Percentiles rank a stretch among this genome's conserved stretches.
Evolutionary conservation across 2,113 vertebrate genomes (phyloP).

Genomic region (Leucopsar rothschildi): DNA sequence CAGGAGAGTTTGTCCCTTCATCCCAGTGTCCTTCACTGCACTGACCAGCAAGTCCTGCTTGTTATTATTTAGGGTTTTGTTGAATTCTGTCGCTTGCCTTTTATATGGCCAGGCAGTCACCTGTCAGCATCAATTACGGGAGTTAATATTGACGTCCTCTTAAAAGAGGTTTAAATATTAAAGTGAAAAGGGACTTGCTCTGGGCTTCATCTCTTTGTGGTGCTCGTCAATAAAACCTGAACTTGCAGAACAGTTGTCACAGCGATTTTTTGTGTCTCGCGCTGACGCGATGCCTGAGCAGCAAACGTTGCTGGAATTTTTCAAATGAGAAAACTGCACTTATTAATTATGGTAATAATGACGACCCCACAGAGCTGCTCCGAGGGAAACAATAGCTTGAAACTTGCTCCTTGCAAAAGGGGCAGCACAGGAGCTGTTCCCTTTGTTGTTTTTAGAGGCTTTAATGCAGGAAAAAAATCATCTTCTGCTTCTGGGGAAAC

Average conservation of each 20-base stretch:
- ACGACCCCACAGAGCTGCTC: neutral
- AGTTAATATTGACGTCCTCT: constrained; percentile 9
- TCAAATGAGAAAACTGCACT: constrained; percentile 38
- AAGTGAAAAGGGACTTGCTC: constrained; percentile 15
- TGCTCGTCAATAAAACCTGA: neutral
- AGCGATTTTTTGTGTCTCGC: neutral
- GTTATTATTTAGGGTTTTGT: neutral
- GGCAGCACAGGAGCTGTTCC: neutral
- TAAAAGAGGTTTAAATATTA: constrained; percentile 59
- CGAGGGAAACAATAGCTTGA: neutral
- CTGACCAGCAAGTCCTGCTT: neutral
- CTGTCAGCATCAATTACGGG: neutral
- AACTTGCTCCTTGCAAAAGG: neutral
- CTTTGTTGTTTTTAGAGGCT: neutral
- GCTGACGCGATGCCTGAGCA: neutral
- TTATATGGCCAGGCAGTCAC: constrained; percentile 5
- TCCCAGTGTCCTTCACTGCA: neutral
- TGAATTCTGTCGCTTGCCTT: neutral
- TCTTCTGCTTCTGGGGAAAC: neutral
- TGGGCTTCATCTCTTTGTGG: neutral
- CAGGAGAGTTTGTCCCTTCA: neutral
- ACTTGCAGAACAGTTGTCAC: constrained; percentile 10
- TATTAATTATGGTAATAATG: constrained; percentile 54
- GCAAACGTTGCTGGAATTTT: neutral
- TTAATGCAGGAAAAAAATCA: neutral